These are phyloP conservation scores for Megastigmus dorsalis DNA, from an alignment of 2,888 invertebrate genomes.

Conservation along the genomic window DNA sequence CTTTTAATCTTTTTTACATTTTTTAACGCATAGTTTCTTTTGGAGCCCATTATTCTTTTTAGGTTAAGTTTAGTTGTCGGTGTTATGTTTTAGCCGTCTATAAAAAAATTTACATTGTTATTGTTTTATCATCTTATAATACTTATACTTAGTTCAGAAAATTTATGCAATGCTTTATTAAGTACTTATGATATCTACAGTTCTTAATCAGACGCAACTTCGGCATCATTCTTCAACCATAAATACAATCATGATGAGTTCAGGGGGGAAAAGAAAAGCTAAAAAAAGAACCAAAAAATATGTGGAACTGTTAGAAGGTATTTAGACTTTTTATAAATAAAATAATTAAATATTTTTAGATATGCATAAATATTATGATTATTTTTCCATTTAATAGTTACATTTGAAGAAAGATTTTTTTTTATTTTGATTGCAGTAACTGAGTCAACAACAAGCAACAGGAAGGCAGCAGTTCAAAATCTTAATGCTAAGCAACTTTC, in stretches of 20 bases:
- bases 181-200: slow-evolving; percentile 43
- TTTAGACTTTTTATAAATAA: slow-evolving; percentile 21
- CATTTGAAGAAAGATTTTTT: neutral
- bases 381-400: no score
- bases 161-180: slow-evolving; percentile 3
- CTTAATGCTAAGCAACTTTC: slow-evolving; percentile 81
- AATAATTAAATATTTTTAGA: neutral
- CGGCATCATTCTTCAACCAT: slow-evolving; percentile 63
- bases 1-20: no score
- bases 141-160: neutral
- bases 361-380: neutral
- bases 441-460: slow-evolving; percentile 79
- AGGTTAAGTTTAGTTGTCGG: neutral
- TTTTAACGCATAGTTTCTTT: neutral
- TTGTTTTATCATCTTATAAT: neutral
- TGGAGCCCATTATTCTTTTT: neutral
- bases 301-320: slow-evolving; percentile 83
- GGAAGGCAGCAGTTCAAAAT: slow-evolving; percentile 81
- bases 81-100: neutral
- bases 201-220: slow-evolving; percentile 52
- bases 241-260: slow-evolving; percentile 62
- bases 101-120: neutral
- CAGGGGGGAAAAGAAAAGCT: slow-evolving; percentile 75
- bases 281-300: slow-evolving; percentile 76
- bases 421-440: slow-evolving; percentile 78